A percentile compares a stretch with the other conserved stretches of the same genome.
Evolutionary conservation across 2,888 invertebrate genomes (phyloP).

Genomic region (Bugulina stolonifera): DNA sequence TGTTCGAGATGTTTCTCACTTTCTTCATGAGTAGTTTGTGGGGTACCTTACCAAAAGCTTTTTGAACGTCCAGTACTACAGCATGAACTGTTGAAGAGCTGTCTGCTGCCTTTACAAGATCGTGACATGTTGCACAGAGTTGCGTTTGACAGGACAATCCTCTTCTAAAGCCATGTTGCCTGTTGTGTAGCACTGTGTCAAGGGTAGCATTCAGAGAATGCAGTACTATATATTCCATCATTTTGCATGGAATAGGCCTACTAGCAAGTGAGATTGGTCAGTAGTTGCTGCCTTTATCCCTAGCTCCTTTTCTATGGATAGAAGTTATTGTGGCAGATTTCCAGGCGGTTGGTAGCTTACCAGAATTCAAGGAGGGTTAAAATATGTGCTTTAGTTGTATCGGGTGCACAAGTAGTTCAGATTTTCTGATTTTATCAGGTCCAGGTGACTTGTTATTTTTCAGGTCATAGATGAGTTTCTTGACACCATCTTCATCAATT

Average conservation of each 20-base stretch:
- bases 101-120: constrained; percentile 29
- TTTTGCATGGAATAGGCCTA: constrained; percentile 30
- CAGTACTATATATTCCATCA: constrained; percentile 31
- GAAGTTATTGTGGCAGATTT: not conserved
- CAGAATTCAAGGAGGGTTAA: not conserved
- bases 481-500: not conserved
- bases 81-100: constrained; percentile 30
- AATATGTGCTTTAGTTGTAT: not conserved
- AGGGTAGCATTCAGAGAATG: constrained; percentile 30
- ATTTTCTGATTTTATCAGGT: not conserved
- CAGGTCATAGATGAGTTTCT: constrained; percentile 2
- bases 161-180: constrained; percentile 32
- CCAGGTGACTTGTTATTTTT: not conserved
- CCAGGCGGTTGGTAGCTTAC: not conserved
- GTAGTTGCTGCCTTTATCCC: constrained; percentile 30
- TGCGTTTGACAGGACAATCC: constrained; percentile 32
- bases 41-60: constrained; percentile 29
- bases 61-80: constrained; percentile 31
- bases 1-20: not conserved
- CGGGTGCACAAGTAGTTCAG: not conserved
- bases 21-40: not conserved
- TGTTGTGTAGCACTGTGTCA: constrained; percentile 29
- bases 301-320: not conserved
- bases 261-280: constrained; percentile 31
- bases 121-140: constrained; percentile 30